A percentile compares a stretch with the other conserved stretches of the same genome.
phyloP scores from a whole-genome alignment of 2,113 vertebrate species.

The Phoenicopterus ruber region DNA sequence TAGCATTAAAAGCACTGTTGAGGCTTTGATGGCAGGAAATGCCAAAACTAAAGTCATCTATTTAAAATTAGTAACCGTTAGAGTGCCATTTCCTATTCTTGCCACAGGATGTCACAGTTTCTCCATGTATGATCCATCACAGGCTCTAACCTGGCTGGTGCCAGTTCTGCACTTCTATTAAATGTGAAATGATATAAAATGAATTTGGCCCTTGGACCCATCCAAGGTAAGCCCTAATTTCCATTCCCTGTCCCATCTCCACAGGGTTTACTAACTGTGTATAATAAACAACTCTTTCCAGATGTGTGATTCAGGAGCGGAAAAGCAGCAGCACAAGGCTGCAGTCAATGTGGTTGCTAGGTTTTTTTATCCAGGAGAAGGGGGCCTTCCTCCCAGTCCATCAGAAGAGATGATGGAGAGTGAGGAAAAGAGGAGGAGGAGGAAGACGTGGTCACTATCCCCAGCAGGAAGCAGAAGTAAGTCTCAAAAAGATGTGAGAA shows the following conservation, averaged over 20 bases:
- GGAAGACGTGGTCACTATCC: background rate
- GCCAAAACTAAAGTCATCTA: background rate
- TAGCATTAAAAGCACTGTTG: background rate
- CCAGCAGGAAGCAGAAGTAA: background rate
- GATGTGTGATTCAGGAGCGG: background rate
- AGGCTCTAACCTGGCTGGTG: background rate
- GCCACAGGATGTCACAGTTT: slow-evolving; percentile 42
- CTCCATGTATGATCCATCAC: background rate
- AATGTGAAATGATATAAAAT: background rate
- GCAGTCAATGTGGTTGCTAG: background rate
- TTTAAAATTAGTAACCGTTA: background rate
- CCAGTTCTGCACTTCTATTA: background rate
- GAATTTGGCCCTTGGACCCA: background rate
- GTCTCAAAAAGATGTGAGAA: background rate
- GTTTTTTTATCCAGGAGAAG: background rate
- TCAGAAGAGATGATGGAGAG: background rate
- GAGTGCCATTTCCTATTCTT: background rate
- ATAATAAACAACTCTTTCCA: background rate
- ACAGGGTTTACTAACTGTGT: background rate
- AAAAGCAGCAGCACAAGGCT: background rate
- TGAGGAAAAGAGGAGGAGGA: background rate
- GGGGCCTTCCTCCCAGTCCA: background rate
- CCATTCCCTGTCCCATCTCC: background rate
- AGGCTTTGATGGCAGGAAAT: background rate
- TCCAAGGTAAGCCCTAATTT: background rate